Evolutionary conservation across 2,113 vertebrate genomes (phyloP), one percentile per base, ranked within the genome.

Genomic region (Eretmochelys imbricata): DNA sequence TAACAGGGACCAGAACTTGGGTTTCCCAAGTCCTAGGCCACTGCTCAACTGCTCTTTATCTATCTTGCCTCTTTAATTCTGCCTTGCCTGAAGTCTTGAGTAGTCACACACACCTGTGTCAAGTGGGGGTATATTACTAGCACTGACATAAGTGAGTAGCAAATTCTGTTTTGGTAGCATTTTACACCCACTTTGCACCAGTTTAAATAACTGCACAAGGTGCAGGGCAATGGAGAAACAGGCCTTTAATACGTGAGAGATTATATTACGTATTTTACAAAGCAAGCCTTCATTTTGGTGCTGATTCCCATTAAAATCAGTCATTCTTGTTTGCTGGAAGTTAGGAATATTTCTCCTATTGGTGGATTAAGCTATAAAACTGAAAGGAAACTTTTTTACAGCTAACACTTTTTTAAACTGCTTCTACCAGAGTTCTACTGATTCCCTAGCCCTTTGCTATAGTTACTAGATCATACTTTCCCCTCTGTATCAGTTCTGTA

Each of bases 301-400:
- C 31, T 14, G 19, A 49, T 49, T 25, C 91, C 95, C 93, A 80
- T 97, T 96, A 96, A 93, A 96, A 89, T 95, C 91, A 92, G 87
- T 91, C 96, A 92, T 79, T 87, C 94, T 92, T 97, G 85, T 97
- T 96, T 97, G 92, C 35, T 95, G 79, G 91, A 94, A 25, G 91
- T 91, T 3, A 22, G n/a, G 90, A 95, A 82, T 90, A 84, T 96
- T 97, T 92, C 84, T 96, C 95, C 89, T 96, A 85, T 95, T 97
- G 96, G 95, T 90, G 95, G 79, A 16, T 91, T 96, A 93, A 95
- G 87, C 94, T 93, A 95, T 97, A 97, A 97, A 97, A 95, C 29
- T 0, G 0, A 95, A 96, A 94, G 85, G 95, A 96, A 96, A 94
- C 81, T 94, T 96, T 95, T 92, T 92, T 95, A 89, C 0, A 5